phyloP scores from a whole-genome alignment of 2,113 vertebrate genomes.

The Andinoacara biseriatus region DNA sequence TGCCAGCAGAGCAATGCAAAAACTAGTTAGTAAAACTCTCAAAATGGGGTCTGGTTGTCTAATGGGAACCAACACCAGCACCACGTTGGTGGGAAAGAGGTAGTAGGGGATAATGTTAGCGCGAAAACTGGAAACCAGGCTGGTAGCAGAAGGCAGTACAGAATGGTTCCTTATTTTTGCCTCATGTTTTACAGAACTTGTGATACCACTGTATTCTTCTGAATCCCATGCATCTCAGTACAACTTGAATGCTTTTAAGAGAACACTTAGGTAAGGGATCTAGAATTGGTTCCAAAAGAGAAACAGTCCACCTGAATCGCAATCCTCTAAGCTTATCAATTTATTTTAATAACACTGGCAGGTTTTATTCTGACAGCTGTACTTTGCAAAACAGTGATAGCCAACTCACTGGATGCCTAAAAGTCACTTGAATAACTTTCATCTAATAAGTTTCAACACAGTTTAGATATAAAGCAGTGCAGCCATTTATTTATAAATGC shows the following conservation, averaged over 20 bases:
- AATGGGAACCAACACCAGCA: not conserved
- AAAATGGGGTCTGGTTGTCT: not conserved
- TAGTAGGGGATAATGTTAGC: not conserved
- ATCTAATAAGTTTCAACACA: not conserved
- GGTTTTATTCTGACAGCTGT: not conserved
- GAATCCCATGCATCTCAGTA: not conserved
- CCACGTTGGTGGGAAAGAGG: not conserved
- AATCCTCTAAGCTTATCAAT: not conserved
- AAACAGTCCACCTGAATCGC: not conserved
- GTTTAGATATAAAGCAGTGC: not conserved
- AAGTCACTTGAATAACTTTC: not conserved
- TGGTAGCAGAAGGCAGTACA: not conserved
- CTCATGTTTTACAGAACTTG: conserved; percentile 2
- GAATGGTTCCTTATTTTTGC: not conserved
- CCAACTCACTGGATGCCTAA: not conserved
- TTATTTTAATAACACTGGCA: not conserved
- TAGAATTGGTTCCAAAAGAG: not conserved
- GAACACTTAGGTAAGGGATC: not conserved
- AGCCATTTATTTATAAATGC: no score
- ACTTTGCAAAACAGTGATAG: not conserved
- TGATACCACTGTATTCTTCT: not conserved
- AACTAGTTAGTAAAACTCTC: not conserved
- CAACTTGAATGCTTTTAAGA: not conserved
- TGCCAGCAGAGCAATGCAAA: not conserved
- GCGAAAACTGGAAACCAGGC: not conserved